Evolutionary conservation across 2,113 vertebrate species (phyloP).

Genomic region (Prinia subflava): DNA sequence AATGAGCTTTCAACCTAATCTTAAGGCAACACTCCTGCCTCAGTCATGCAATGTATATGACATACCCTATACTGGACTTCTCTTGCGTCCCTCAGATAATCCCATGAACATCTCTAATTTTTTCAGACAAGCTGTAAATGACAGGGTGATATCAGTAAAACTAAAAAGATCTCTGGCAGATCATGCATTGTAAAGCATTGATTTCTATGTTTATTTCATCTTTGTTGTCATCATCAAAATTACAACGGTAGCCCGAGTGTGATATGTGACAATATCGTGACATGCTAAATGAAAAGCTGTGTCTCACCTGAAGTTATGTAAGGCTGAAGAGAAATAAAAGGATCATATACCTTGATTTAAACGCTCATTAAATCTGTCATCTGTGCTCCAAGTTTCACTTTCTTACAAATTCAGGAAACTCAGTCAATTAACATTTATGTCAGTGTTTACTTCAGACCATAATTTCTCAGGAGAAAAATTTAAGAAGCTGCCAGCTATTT

Average conservation of each 20-base stretch:
- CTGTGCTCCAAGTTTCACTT: neutral
- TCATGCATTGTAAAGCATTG: neutral
- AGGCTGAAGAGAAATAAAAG: neutral
- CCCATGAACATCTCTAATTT: neutral
- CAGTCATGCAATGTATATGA: neutral
- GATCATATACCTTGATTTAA: neutral
- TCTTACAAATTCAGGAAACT: neutral
- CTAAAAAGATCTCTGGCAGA: neutral
- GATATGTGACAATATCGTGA: accelerated
- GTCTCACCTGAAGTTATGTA: neutral
- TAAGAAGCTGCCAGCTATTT: neutral
- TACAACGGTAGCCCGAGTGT: neutral
- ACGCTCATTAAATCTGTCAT: neutral
- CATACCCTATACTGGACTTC: neutral
- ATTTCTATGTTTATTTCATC: neutral
- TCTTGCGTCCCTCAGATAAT: neutral
- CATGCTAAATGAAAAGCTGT: neutral
- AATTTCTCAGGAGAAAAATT: neutral
- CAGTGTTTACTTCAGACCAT: neutral
- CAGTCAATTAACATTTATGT: slow-evolving; percentile 1
- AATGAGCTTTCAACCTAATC: neutral
- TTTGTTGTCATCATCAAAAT: neutral
- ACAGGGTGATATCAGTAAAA: neutral
- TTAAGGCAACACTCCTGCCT: neutral
- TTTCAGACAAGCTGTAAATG: neutral